phyloP scores from a whole-genome alignment of 2,888 invertebrate species.

The Oscheius onirici region DNA sequence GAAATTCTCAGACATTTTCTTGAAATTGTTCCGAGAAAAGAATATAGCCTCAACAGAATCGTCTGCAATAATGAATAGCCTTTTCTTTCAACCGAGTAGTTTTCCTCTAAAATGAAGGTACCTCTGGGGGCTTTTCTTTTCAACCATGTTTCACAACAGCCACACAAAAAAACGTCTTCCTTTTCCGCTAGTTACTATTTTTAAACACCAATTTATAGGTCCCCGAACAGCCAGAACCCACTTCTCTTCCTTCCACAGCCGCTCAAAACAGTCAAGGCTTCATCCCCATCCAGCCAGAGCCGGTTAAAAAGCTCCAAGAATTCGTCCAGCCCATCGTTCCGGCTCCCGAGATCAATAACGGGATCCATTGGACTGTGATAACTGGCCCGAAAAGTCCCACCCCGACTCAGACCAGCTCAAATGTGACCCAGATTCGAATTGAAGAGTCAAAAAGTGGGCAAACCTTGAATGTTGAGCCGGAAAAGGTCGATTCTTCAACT shows the following conservation, averaged over 20 bases:
- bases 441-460: not conserved
- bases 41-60: too few relatives aligned
- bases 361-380: slow-evolving; percentile 50
- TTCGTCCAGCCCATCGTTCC: not conserved
- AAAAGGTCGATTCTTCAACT: slow-evolving; percentile 42
- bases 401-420: slow-evolving; percentile 1
- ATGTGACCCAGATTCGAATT: slow-evolving; percentile 16
- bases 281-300: not conserved
- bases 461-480: not conserved
- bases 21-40: too few relatives aligned
- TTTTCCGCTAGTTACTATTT: not conserved
- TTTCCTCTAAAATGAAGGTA: too few relatives aligned
- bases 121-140: too few relatives aligned
- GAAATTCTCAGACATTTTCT: too few relatives aligned
- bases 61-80: too few relatives aligned
- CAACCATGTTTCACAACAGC: too few relatives aligned
- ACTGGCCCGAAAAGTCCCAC: slow-evolving; percentile 24
- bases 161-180: too few relatives aligned
- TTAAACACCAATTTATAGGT: not conserved
- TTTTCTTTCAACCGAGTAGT: too few relatives aligned
- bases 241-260: too few relatives aligned
- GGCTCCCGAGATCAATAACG: slow-evolving; percentile 32
- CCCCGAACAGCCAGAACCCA: not conserved
- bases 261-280: not conserved
- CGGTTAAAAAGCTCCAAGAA: not conserved